Evolutionary conservation across 2,113 vertebrate genomes (phyloP), one percentile per base, ranked within the genome.

Genomic region (Caranx ignobilis): DNA sequence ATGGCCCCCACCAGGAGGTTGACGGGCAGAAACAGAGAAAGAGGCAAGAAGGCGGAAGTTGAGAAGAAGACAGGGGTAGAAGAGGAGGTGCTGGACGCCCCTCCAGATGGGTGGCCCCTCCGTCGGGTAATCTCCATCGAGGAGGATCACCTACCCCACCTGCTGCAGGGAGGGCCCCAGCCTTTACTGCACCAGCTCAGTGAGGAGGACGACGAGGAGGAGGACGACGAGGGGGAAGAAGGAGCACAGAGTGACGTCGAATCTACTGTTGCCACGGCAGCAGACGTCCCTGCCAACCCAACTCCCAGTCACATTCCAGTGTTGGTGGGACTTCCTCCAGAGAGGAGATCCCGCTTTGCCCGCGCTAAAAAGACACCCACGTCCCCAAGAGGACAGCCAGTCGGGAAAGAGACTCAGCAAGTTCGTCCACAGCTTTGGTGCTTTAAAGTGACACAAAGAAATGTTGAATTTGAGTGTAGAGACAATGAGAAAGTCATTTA

Each of bases 111-210:
- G 2, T 94, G 72, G n/a, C 94, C 74, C 1, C 91, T 98, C n/a
- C 95, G 94, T 43, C 95, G 97, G 64, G 95, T 99, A 89, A 97
- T 99, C 91, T 98, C 97, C 78, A 97, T 98, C 34, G 98, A 99
- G 82, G 97, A 99, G 86, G 97, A 99, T 82, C 97, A 95, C 78
- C 89, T 98, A 11, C 96, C 97, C 9, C 95, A 97, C 54, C 92
- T 98, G 56, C 95, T 97, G 74, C 95, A 95, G 0, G 92, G 80
- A 5, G 80, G 93, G 15, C 71, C 85, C 47, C 94, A 94, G 74
- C 92, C 78, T 11, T 88, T 95, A 0, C 82, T 95, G 68, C 94
- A 90, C 76, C 92, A 91, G 67, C 95, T 96, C 84, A 92, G 87
- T 13, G 95, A 96, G 84, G 95, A 96, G 82, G 92, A 95, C 0